Base-by-base conservation (phyloP, 2,888 invertebrate species). In the Habrosyne pyritoides region DNA sequence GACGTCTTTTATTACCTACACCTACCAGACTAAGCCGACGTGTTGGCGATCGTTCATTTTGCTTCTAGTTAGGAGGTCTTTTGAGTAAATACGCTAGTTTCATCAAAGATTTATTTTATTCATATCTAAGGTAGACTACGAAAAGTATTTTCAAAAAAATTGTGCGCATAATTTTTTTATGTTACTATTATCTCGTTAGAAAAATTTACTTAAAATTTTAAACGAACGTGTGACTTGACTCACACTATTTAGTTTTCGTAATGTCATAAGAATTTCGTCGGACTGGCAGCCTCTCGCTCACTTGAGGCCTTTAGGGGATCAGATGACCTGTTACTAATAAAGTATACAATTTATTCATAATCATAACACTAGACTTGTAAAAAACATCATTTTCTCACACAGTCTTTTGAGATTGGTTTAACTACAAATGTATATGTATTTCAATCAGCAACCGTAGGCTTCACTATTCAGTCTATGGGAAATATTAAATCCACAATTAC, bases 1-100 rank as follows among this genome's bases (percentile, higher is more conserved):
- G 73, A 72, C 80, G 73, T 79, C 73, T 81, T 75, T 79, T 81
- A 81, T 82, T 78, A 77, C 79, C 75, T 71, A 71, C 69, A 75
- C 77, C 76, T 77, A 73, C 64, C 69, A 63, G 69, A 71, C 63
- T 64, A 60, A 60, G 67, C 65, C 67, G 73, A 74, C 71, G 74
- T 72, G 77, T 69, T 69, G 71, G 61, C 73, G 72, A 73, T 79
- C 63, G 71, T 66, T 75, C 69, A 75, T 73, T 74, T 71, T 66
- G 71, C 69, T 69, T 71, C 63, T 56, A 52, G 64, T 65, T 67
- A 63, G 73, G 67, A 68, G 66, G 71, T 67, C 57, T 55, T 54
- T 48, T 67, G 63, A 54, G 58, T 58, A 55, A 67, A 66, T 67
- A 64, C 55, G 63, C 54, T 66, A 55, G 56, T 66, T 64, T 55